Evolutionary conservation across 2,888 invertebrate genomes (phyloP), one percentile per base, ranked within the genome.

Genomic region (Caenorhabditis macrosperma): DNA sequence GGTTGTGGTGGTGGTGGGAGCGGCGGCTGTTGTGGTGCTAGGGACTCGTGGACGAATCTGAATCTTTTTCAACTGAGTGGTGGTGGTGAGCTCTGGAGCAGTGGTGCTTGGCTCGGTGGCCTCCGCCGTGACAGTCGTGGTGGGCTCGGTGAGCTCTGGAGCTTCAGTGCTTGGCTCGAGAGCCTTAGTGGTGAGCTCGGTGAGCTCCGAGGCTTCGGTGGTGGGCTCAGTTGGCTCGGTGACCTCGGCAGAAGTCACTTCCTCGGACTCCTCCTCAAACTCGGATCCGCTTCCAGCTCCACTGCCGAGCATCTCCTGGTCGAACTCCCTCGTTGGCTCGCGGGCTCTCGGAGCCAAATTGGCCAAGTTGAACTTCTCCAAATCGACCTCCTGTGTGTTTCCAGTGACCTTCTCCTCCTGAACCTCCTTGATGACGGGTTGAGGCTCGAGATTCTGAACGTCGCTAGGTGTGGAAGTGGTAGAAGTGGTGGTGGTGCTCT

Each of bases 41-140:
- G 35, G 26, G 4, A 15, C 67, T 41, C 68, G 22, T 38, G 77
- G 76, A 1, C 55, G 35, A 33, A 81, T 77, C 44, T 77, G 63
- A 26, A 81, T 64, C 74, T 77, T 76, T 46, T 74, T 76, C 57
- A 81, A 54, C 48, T 67, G 72, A 17, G 63, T 54, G 6, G 72
- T 60, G 15, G 69, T 69, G 35, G 69, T 61, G 5, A 48, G n/a
- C 20, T n/a, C n/a, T n/a, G n/a, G n/a, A n/a, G n/a, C 38, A n/a
- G n/a, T n/a, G n/a, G n/a, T n/a, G n/a, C n/a, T n/a, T n/a, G 69
- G 46, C 35, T 44, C 28, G 12, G 20, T 9, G 33, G 48, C 26
- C 12, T 26, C 63, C 24, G 71, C 69, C 33, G 26, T 41, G 41
- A 41, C n/a, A n/a, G n/a, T n/a, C 15, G 38, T 9, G 3, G 38